phyloP scores from a whole-genome alignment of 2,113 vertebrate genomes.

The Tupaia chinensis region DNA sequence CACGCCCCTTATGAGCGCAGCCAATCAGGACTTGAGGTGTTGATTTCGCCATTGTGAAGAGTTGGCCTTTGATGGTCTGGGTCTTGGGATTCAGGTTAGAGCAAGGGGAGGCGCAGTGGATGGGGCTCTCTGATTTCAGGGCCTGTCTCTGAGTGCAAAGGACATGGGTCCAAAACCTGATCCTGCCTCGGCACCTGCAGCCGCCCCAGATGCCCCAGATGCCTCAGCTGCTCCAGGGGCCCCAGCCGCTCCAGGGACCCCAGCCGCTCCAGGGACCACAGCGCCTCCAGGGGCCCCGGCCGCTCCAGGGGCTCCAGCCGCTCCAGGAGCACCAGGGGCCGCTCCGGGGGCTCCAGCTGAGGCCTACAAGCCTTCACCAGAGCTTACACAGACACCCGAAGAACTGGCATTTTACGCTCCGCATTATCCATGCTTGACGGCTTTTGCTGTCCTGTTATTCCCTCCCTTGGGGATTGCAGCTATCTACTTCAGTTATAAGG shows the following conservation, averaged over 20 bases:
- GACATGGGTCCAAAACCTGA: neutral
- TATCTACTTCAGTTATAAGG: rapidly evolving
- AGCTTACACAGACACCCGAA: neutral
- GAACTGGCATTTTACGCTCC: conserved; percentile 68
- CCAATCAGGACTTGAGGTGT: conserved; percentile 68
- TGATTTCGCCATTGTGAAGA: conserved; percentile 66
- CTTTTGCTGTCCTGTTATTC: neutral
- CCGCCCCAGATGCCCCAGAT: rapidly evolving
- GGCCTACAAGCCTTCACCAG: rapidly evolving
- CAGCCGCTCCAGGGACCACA: rapidly evolving
- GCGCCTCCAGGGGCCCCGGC: rapidly evolving
- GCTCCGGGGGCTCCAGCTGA: neutral
- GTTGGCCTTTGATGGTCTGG: neutral
- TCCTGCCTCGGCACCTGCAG: rapidly evolving
- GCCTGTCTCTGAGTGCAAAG: neutral
- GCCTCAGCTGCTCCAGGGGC: rapidly evolving
- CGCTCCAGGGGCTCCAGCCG: rapidly evolving
- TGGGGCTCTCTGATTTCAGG: conserved; percentile 2
- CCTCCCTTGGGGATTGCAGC: conserved; percentile 46
- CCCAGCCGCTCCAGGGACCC: rapidly evolving
- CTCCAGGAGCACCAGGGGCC: neutral
- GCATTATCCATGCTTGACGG: rapidly evolving
- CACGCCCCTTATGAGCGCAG: conserved; percentile 60
- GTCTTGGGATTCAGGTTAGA: neutral
- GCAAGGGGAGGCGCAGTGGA: neutral